These are phyloP conservation scores for Drosophila tani DNA, from an alignment of 1,140 invertebrate genomes.

Conservation along the genomic window DNA sequence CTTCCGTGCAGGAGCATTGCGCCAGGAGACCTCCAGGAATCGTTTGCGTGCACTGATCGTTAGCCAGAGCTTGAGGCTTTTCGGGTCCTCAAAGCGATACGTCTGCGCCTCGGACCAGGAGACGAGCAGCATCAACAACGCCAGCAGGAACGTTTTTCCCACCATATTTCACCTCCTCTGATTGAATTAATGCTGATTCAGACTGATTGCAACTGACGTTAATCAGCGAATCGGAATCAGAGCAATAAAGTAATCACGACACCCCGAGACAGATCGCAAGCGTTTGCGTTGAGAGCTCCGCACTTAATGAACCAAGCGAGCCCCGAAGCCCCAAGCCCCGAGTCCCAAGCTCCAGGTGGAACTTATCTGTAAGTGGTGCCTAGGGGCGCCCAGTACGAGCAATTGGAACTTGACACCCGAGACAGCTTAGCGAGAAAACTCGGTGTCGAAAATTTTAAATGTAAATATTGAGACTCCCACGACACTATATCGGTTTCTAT, in stretches of 20 bases:
- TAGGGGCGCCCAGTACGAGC: constrained; percentile 10
- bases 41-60: constrained; percentile 80
- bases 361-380: constrained; percentile 21
- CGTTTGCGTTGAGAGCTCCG: constrained; percentile 21
- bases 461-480: constrained; percentile 18
- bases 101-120: constrained; percentile 18
- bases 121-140: neutral
- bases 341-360: constrained; percentile 17
- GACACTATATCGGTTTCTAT: neutral
- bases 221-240: constrained; percentile 58
- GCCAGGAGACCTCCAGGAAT: constrained; percentile 79
- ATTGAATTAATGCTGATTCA: constrained; percentile 68
- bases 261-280: constrained; percentile 37
- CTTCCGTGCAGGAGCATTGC: constrained; percentile 61
- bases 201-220: constrained; percentile 49
- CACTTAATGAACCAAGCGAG: constrained; percentile 27
- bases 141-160: constrained; percentile 43
- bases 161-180: constrained; percentile 25
- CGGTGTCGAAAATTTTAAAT: constrained; percentile 31
- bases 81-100: constrained; percentile 6
- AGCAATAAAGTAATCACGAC: constrained; percentile 26
- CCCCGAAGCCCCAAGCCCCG: neutral
- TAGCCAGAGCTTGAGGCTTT: constrained; percentile 63
- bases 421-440: constrained; percentile 9
- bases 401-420: constrained; percentile 37